Percentiles rank a stretch among this genome's conserved stretches.
Conservation (phyloP, 2,113 vertebrate species). For the Lepus americanus region DNA sequence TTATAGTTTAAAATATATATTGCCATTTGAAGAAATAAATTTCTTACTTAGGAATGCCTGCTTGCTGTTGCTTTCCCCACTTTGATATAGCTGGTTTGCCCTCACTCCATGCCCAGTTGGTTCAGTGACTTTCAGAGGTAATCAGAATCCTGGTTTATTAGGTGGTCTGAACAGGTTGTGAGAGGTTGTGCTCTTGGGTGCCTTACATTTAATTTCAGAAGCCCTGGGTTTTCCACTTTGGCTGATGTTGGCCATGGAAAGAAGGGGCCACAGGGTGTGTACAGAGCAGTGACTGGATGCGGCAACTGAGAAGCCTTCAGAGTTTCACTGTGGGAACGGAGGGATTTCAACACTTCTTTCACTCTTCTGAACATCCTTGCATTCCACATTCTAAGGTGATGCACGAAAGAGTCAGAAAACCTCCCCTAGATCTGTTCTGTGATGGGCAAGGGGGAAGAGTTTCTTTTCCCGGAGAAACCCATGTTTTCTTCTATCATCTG, state of each 20-base stretch:
- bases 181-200: neutral
- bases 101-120: neutral
- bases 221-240: neutral
- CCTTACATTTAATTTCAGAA: neutral
- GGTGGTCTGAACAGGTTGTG: neutral
- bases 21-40: constrained; percentile 74
- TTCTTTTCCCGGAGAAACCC: neutral
- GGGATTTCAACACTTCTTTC: neutral
- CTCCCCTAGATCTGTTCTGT: neutral
- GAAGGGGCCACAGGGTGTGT: neutral
- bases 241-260: neutral
- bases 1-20: constrained; percentile 55
- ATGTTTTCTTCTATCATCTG: neutral
- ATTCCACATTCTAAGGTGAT: neutral
- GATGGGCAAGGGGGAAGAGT: neutral
- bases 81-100: neutral
- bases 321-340: neutral
- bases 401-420: neutral
- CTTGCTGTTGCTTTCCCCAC: neutral
- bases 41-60: constrained; percentile 58
- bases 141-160: neutral
- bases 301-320: neutral
- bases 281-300: neutral
- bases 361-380: neutral
- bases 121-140: neutral